Evolutionary conservation across 2,797 vertebrate species (phyloP).

Genomic region (Strix occidentalis): DNA sequence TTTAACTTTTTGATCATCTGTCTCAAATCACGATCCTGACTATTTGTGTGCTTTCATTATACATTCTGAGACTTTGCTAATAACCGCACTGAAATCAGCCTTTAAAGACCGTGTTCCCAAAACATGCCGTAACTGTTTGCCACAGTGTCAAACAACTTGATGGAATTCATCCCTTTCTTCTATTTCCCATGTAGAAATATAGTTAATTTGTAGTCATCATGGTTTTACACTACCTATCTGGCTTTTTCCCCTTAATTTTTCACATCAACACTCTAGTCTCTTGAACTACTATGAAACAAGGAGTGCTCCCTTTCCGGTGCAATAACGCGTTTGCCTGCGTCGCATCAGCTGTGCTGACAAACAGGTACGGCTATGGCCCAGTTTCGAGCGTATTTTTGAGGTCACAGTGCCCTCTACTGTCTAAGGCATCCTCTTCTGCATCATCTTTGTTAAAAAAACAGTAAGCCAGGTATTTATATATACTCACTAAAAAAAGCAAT

Average conservation of each 20-base stretch:
- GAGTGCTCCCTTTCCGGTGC: background rate
- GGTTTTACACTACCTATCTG: background rate
- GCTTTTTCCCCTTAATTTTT: background rate
- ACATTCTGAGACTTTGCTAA: background rate
- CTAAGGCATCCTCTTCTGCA: background rate
- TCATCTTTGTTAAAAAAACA: background rate
- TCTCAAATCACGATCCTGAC: background rate
- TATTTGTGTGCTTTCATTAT: background rate
- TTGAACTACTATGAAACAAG: background rate
- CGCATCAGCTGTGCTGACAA: background rate
- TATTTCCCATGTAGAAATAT: background rate
- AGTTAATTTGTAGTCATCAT: background rate
- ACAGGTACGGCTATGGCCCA: rapidly evolving
- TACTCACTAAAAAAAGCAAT: background rate
- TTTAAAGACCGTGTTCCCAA: background rate
- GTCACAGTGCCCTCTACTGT: conserved; percentile 52
- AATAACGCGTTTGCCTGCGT: background rate
- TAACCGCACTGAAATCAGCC: background rate
- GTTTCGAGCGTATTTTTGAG: conserved; percentile 14
- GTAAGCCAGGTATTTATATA: background rate
- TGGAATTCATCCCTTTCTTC: background rate
- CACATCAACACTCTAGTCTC: background rate
- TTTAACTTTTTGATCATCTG: background rate
- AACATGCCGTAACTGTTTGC: background rate
- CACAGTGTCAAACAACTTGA: background rate